Percentiles rank a stretch among this genome's conserved stretches.
Conservation (phyloP, 2,797 vertebrate species). For the Megalops cyprinoides region DNA sequence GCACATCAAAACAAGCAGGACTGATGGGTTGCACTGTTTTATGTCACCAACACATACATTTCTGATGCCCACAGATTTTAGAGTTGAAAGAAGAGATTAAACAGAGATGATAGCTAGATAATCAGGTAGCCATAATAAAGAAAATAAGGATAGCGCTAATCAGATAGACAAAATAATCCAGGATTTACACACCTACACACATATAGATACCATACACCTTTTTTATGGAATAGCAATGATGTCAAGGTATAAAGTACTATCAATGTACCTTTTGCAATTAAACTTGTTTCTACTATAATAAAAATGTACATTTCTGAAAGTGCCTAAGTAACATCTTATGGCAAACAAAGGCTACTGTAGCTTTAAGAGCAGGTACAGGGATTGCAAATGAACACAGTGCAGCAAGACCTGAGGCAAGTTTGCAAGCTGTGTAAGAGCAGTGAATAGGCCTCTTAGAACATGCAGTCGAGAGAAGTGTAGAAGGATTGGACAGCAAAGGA, state of each 20-base stretch:
- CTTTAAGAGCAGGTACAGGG: constrained; percentile 38
- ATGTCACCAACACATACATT: neutral
- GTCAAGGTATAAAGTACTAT: neutral
- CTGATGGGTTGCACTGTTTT: too few species aligned
- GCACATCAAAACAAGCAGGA: too few species aligned
- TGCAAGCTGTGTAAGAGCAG: constrained; percentile 19
- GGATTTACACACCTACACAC: neutral
- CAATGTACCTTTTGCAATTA: neutral
- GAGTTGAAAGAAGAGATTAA: too few species aligned
- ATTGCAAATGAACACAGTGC: constrained; percentile 31
- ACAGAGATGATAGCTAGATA: too few species aligned
- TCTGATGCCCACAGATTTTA: neutral
- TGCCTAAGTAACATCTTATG: neutral
- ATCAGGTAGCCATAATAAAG: too few species aligned
- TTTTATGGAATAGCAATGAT: neutral
- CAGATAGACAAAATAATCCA: too few species aligned
- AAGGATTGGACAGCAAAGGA: constrained; percentile 25
- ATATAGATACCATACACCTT: neutral
- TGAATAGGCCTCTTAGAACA: constrained; percentile 23
- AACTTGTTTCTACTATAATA: neutral
- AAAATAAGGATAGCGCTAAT: too few species aligned
- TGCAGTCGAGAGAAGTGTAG: constrained; percentile 26
- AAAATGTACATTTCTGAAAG: neutral
- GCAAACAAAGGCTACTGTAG: constrained; percentile 28
- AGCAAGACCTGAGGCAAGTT: constrained; percentile 24